Percentiles rank a stretch among this genome's conserved stretches.
Evolutionary conservation across 2,113 vertebrate genomes (phyloP).

Genomic region (Hypanus sabinus): DNA sequence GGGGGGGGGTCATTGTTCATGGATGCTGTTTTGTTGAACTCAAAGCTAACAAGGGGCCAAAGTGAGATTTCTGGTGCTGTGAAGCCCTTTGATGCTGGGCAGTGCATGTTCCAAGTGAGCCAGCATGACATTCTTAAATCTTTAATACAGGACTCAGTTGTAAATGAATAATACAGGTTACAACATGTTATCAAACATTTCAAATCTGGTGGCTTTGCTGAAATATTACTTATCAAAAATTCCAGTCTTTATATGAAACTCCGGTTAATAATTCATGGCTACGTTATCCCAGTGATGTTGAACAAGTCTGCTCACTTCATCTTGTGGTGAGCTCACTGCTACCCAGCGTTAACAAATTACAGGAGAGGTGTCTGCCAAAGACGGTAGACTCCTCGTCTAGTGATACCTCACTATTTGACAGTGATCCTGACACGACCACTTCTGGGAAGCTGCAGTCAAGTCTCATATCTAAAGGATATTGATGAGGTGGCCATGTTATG

Average conservation of each 20-base stretch:
- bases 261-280: slow-evolving; percentile 23
- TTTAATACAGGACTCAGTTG: background rate
- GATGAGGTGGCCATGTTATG: background rate
- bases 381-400: background rate
- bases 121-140: background rate
- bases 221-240: slow-evolving; percentile 18
- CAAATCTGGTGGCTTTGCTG: slow-evolving; percentile 1
- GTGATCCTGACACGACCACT: background rate
- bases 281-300: background rate
- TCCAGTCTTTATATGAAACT: background rate
- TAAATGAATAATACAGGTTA: slow-evolving; percentile 17
- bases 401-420: background rate
- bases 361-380: background rate
- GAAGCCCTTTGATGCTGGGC: background rate
- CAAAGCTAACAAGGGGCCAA: background rate
- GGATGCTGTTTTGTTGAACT: background rate
- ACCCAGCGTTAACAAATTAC: background rate
- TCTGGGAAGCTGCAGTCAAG: background rate
- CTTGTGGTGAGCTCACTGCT: background rate
- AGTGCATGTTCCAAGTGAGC: background rate
- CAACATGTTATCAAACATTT: slow-evolving; percentile 27
- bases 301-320: background rate
- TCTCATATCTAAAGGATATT: too few species aligned
- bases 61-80: background rate
- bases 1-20: too few species aligned